A percentile compares a stretch with the other conserved stretches of the same genome.
Conservation (phyloP, 2,888 invertebrate species). For the Acleris sparsana region DNA sequence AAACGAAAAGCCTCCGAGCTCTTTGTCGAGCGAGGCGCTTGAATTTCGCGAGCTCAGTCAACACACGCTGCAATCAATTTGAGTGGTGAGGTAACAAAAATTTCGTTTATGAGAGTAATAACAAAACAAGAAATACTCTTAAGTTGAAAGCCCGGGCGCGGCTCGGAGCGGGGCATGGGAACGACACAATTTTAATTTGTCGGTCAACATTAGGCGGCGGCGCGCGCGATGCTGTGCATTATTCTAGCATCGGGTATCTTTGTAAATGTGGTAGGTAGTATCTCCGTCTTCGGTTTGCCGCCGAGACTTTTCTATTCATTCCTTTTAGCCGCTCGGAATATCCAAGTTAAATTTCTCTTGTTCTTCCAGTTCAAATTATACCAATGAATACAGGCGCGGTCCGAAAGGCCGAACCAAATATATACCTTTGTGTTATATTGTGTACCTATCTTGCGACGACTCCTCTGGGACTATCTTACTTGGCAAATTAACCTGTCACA, state of each 20-base stretch:
- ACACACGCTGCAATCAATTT: constrained; percentile 36
- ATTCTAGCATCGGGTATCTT: constrained; percentile 13
- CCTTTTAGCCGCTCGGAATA: constrained; percentile 30
- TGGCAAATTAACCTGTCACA: constrained; percentile 21
- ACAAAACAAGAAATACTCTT: constrained; percentile 33
- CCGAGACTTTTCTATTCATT: constrained; percentile 29
- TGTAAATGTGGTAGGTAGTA: constrained; percentile 24
- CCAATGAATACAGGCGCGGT: background rate
- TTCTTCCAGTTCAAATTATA: background rate
- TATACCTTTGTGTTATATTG: background rate
- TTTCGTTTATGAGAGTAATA: constrained; percentile 35
- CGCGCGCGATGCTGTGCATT: constrained; percentile 4
- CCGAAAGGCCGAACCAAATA: background rate
- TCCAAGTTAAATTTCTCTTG: constrained; percentile 2
- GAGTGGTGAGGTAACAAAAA: constrained; percentile 35
- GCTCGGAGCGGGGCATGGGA: constrained; percentile 10
- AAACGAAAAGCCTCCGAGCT: constrained; percentile 14
- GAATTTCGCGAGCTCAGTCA: constrained; percentile 32
- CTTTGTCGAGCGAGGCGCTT: constrained; percentile 30
- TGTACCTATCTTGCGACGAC: constrained; percentile 14
- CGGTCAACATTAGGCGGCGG: constrained; percentile 24
- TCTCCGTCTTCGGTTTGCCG: background rate
- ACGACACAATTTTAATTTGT: constrained; percentile 31
- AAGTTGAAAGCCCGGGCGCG: constrained; percentile 32
- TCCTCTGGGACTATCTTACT: constrained; percentile 6